Conservation (phyloP, 2,797 vertebrate genomes). For the Threskiornis aethiopicus region DNA sequence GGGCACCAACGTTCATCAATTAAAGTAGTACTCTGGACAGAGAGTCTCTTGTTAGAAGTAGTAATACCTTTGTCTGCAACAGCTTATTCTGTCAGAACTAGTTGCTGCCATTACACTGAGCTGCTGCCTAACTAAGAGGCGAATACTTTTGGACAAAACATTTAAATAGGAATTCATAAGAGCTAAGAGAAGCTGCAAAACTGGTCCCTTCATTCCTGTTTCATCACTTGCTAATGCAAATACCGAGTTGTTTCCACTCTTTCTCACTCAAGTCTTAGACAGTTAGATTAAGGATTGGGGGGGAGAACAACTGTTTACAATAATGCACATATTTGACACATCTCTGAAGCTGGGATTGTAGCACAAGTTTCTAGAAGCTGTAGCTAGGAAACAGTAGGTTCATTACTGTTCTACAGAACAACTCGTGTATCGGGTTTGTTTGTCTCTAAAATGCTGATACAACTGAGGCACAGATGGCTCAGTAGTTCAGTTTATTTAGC, state of each 20-base stretch:
- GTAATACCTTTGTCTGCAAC: background rate
- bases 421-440: background rate
- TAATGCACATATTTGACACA: background rate
- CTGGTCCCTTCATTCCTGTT: background rate
- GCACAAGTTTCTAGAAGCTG: background rate
- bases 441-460: conserved; percentile 42
- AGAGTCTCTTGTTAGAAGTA: background rate
- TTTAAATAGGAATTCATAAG: background rate
- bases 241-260: background rate
- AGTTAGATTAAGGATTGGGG: background rate
- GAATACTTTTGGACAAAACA: background rate
- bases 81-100: background rate
- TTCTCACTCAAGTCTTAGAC: background rate
- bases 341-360: background rate
- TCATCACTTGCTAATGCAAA: background rate
- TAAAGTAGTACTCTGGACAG: background rate
- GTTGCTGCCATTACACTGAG: background rate
- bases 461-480: conserved; percentile 24
- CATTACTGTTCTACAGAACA: background rate
- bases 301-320: background rate
- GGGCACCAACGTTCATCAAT: background rate
- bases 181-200: background rate
- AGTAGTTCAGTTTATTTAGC: conserved; percentile 13
- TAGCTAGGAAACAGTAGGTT: background rate
- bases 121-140: background rate